Evolutionary conservation across 2,797 vertebrate genomes (phyloP).

Genomic region (Neomorphus geoffroyi): DNA sequence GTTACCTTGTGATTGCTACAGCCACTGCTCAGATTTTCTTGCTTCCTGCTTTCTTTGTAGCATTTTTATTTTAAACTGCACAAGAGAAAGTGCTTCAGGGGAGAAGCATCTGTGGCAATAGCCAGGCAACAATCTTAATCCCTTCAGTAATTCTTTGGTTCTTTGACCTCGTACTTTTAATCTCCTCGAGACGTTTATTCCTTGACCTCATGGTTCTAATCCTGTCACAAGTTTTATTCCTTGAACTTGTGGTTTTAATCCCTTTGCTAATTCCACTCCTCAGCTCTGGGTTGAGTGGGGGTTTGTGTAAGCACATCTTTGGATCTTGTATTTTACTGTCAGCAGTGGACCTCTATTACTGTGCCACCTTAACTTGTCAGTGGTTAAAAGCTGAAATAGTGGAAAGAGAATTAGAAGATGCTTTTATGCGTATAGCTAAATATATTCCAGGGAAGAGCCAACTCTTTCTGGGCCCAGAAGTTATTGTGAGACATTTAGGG

Average conservation of each 20-base stretch:
- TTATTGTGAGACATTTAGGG: not conserved
- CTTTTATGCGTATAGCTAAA: not conserved
- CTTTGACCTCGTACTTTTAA: not conserved
- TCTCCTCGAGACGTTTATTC: not conserved
- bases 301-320: not conserved
- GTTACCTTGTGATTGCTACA: not conserved
- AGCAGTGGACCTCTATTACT: not conserved
- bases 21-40: not conserved
- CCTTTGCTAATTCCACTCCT: not conserved
- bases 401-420: not conserved
- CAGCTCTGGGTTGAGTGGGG: not conserved
- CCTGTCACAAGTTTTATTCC: not conserved
- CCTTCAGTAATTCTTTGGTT: not conserved
- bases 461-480: not conserved
- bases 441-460: not conserved
- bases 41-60: not conserved
- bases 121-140: not conserved
- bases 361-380: not conserved
- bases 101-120: not conserved
- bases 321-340: not conserved
- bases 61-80: not conserved
- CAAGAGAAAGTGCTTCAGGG: not conserved
- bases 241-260: not conserved
- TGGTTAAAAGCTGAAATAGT: not conserved
- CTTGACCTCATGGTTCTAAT: not conserved